A percentile compares a stretch with the other conserved stretches of the same genome.
Conservation (phyloP, 2,113 vertebrate species). For the Siniperca chuatsi region DNA sequence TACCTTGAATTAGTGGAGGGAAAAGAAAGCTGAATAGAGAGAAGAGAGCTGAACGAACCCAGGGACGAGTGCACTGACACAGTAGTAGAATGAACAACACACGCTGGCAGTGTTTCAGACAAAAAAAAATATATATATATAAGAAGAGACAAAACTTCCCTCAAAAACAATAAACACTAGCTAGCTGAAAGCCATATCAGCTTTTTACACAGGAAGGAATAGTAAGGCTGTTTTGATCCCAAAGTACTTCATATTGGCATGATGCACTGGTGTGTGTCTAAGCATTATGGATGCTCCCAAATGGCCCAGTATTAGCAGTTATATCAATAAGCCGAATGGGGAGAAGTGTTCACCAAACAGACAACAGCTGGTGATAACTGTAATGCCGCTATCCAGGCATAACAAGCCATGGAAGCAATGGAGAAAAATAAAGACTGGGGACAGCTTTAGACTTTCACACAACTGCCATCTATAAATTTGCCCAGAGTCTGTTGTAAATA, state of each 20-base stretch:
- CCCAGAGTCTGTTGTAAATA: slow-evolving; percentile 49
- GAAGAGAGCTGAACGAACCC: slow-evolving; percentile 55
- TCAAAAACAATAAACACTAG: slow-evolving; percentile 60
- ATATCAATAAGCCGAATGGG: slow-evolving; percentile 63
- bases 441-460: slow-evolving; percentile 49
- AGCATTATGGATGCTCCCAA: slow-evolving; percentile 69
- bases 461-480: slow-evolving; percentile 34
- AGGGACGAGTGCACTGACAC: slow-evolving; percentile 46
- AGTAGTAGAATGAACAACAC: slow-evolving; percentile 59
- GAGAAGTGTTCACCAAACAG: slow-evolving; percentile 64
- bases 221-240: slow-evolving; percentile 75
- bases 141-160: background rate
- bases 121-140: slow-evolving; percentile 13
- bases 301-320: slow-evolving; percentile 62
- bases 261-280: slow-evolving; percentile 60
- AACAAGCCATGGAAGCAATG: slow-evolving; percentile 37
- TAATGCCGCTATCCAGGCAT: slow-evolving; percentile 49
- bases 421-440: slow-evolving; percentile 1
- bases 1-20: slow-evolving; percentile 77
- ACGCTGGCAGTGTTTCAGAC: slow-evolving; percentile 71
- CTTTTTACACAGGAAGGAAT: slow-evolving; percentile 63
- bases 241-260: slow-evolving; percentile 68
- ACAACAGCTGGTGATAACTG: slow-evolving; percentile 71
- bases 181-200: slow-evolving; percentile 58
- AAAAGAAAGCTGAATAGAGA: slow-evolving; percentile 41